Percentiles rank a stretch among this genome's conserved stretches.
These are phyloP conservation scores for Psylliodes chrysocephalus DNA, from an alignment of 2,888 invertebrate species.

Conservation along the genomic window DNA sequence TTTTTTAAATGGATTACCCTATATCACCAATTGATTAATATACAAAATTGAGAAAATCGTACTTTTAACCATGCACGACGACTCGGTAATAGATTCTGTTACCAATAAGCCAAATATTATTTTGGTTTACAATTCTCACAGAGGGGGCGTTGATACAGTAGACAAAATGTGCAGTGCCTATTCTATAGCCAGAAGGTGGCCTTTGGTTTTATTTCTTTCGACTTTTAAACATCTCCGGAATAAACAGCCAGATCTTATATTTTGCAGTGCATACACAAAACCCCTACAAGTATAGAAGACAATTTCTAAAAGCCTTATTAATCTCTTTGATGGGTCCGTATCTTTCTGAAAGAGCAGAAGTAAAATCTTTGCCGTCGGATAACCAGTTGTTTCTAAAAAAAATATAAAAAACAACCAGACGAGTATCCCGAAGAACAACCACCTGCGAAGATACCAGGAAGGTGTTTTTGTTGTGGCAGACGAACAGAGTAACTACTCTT, in stretches of 20 bases:
- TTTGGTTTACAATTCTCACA: no score
- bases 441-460: no score
- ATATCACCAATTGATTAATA: no score
- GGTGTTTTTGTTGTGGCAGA: no score
- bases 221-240: constrained; percentile 46
- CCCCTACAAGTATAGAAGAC: constrained; percentile 32
- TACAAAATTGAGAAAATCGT: no score
- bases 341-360: constrained; percentile 32
- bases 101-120: not conserved
- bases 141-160: constrained; percentile 2
- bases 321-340: constrained; percentile 38
- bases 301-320: constrained; percentile 31
- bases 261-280: constrained; percentile 13
- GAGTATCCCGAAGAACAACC: no score
- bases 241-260: constrained; percentile 40
- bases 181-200: not conserved
- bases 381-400: no score
- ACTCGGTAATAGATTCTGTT: not conserved
- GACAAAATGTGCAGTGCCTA: constrained; percentile 16
- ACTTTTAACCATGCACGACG: no score
- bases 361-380: no score
- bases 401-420: no score
- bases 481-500: no score
- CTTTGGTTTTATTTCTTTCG: constrained; percentile 46
- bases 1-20: no score